Conservation (phyloP, 2,797 vertebrate genomes). For the Pelobates cultripes region DNA sequence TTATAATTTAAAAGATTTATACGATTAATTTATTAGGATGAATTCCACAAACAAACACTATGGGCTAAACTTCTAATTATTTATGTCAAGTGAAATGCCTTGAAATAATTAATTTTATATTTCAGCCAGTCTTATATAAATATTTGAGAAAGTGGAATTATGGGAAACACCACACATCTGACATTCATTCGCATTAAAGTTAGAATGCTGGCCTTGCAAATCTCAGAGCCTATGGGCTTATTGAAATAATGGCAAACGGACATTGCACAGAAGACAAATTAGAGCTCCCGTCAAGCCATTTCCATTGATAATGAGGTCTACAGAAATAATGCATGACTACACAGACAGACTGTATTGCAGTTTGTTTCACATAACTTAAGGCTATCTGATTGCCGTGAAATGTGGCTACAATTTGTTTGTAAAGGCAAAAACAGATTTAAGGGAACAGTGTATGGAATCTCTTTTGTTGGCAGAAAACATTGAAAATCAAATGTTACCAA, state of each 20-base stretch:
- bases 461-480: too few species aligned
- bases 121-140: background rate
- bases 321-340: too few species aligned
- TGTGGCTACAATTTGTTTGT: too few species aligned
- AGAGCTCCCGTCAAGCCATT: too few species aligned
- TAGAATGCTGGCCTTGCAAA: background rate
- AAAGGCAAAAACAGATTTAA: too few species aligned
- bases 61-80: background rate
- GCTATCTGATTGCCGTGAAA: too few species aligned
- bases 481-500: too few species aligned
- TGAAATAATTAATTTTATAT: background rate
- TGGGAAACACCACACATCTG: background rate
- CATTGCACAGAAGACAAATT: background rate
- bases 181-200: background rate
- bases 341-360: too few species aligned
- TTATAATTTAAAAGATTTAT: background rate
- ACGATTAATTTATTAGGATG: constrained; percentile 2
- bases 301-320: too few species aligned
- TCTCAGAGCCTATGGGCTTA: background rate
- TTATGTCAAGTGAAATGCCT: background rate
- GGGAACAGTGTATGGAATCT: too few species aligned
- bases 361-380: too few species aligned
- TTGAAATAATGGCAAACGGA: background rate
- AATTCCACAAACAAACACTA: background rate
- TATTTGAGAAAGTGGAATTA: background rate